Evolutionary conservation across 2,888 invertebrate species (phyloP), one percentile per base, ranked within the genome.

Genomic region (Acheta domesticus): DNA sequence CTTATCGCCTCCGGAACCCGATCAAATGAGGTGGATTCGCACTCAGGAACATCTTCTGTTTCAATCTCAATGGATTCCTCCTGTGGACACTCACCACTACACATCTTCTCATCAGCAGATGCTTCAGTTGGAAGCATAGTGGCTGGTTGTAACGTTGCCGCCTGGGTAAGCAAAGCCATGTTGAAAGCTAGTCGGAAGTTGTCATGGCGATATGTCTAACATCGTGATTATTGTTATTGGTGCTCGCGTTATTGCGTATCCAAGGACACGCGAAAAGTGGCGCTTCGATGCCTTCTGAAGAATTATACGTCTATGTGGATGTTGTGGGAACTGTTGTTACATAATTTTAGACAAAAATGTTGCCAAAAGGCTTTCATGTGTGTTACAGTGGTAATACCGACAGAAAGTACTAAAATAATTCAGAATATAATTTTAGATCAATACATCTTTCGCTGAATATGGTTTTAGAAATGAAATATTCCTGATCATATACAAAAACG

Each of bases 151-250:
- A 48, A 21, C 20, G 76, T 19, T 76, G 76, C 48, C 48, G 76
- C 76, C 76, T 19, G 76, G 76, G 76, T 76, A 48, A 76, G 36
- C 23, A 48, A 48, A 76, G 76, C 76, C 76, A 76, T 76, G 76
- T 76, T 76, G 76, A 76, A 76, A 48, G 76, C 49, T 76, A 48
- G 48, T 48, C 48, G 75, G 11, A 23, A 21, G 75, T 75, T 75
- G 75, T 36, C 75, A 75, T 75, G 75, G 23, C 20, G 75, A 75
- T 36, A 36, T 5, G 36, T 8, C 36, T 36, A 36, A 36, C 36
- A 36, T 36, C 36, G 36, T 36, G 8, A 36, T 1, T 36, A 62
- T 62, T 62, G 62, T 62, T 62, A n/a, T n/a, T 16, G n/a, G 12
- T 5, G 16, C n/a, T 62, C n/a, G n/a, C n/a, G n/a, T n/a, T n/a